Conservation (phyloP, 2,888 invertebrate species). For the Xylocampa areola region DNA sequence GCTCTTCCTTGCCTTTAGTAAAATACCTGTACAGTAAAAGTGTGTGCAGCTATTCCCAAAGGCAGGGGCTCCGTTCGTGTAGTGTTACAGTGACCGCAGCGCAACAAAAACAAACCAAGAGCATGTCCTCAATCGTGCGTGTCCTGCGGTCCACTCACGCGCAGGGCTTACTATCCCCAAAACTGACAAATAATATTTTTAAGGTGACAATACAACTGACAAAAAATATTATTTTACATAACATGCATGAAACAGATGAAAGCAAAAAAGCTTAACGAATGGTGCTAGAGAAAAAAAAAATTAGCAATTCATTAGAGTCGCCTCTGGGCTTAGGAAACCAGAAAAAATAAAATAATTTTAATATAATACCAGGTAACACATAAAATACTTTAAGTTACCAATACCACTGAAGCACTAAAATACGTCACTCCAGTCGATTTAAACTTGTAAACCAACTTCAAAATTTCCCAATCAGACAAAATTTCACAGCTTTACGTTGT, state of each 20-base stretch:
- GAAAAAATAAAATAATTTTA: too few species aligned
- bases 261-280: too few species aligned
- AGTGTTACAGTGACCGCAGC: slow-evolving; percentile 86
- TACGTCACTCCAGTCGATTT: slow-evolving; percentile 14
- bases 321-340: too few species aligned
- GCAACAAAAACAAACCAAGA: slow-evolving; percentile 87
- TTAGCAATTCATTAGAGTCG: too few species aligned
- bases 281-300: too few species aligned
- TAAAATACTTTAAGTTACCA: too few species aligned
- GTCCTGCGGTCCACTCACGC: slow-evolving; percentile 72
- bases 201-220: slow-evolving; percentile 9
- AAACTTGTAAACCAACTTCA: slow-evolving; percentile 20
- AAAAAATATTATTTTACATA: too few species aligned
- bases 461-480: slow-evolving; percentile 14
- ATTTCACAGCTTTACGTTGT: too few species aligned
- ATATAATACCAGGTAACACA: too few species aligned
- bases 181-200: slow-evolving; percentile 17
- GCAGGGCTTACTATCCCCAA: slow-evolving; percentile 68
- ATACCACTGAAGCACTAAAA: too few species aligned
- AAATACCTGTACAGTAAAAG: slow-evolving; percentile 29
- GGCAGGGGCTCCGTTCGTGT: slow-evolving; percentile 70
- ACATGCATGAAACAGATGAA: too few species aligned
- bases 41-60: slow-evolving; percentile 60
- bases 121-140: slow-evolving; percentile 88
- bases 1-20: too few species aligned